Conservation (phyloP, 2,888 invertebrate genomes). For the Acrobasis suavella region DNA sequence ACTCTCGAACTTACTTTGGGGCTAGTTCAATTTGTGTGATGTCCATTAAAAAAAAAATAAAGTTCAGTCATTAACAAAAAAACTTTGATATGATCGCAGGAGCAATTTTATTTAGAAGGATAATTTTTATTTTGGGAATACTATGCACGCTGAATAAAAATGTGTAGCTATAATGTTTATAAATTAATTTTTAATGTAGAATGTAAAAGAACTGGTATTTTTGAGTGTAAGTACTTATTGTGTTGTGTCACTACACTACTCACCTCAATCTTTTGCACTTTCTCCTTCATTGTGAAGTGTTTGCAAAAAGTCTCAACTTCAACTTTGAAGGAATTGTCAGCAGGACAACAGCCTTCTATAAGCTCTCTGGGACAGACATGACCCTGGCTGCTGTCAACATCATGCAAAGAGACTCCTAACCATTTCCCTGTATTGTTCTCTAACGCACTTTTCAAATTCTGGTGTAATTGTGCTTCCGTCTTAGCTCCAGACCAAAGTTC, state of each 20-base stretch:
- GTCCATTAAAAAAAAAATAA: too few relatives aligned
- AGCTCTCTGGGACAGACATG: slow-evolving; percentile 76
- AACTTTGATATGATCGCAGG: too few relatives aligned
- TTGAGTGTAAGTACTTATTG: background rate
- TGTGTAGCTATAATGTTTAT: too few relatives aligned
- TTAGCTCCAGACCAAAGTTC: slow-evolving; percentile 91
- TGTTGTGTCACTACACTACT: background rate
- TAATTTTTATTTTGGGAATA: too few relatives aligned
- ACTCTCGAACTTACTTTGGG: too few relatives aligned
- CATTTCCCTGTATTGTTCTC: slow-evolving; percentile 54
- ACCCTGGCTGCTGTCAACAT: slow-evolving; percentile 33
- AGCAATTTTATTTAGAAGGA: too few relatives aligned
- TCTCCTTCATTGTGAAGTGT: slow-evolving; percentile 90
- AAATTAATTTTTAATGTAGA: too few relatives aligned
- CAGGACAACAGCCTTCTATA: slow-evolving; percentile 77
- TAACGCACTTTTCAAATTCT: slow-evolving; percentile 80
- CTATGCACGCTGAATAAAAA: too few relatives aligned
- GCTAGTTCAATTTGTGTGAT: too few relatives aligned
- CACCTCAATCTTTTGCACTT: slow-evolving; percentile 93
- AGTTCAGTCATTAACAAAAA: too few relatives aligned
- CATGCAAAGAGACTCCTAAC: slow-evolving; percentile 34
- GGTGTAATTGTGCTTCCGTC: slow-evolving; percentile 83
- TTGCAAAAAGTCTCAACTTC: slow-evolving; percentile 95
- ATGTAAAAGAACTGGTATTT: too few relatives aligned
- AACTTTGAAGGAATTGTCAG: slow-evolving; percentile 88